Evolutionary conservation across 2,888 invertebrate species (phyloP).

Genomic region (Amphiduros pacificus): DNA sequence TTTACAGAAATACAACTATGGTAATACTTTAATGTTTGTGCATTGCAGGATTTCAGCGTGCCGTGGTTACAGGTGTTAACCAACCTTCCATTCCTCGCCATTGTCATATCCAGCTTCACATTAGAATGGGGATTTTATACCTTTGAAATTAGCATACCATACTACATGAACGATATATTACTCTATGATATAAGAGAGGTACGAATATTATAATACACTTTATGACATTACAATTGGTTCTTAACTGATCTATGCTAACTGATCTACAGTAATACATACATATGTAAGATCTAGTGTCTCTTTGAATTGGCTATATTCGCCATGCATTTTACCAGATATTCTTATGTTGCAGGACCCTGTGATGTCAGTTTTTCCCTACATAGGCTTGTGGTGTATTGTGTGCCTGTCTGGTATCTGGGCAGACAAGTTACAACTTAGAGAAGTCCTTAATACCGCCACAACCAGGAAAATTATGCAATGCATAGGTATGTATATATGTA

Average conservation of each 20-base stretch:
- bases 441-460: slow-evolving; percentile 34
- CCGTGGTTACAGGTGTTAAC: slow-evolving; percentile 62
- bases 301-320: too few relatives aligned
- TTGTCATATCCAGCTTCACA: slow-evolving; percentile 61
- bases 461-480: slow-evolving; percentile 41
- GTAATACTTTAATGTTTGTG: too few relatives aligned
- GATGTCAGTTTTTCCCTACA: slow-evolving; percentile 26
- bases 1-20: too few relatives aligned
- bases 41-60: slow-evolving; percentile 47
- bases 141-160: slow-evolving; percentile 54
- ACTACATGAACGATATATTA: slow-evolving; percentile 32
- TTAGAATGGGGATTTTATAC: slow-evolving; percentile 59
- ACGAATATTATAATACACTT: neutral
- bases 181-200: slow-evolving; percentile 23
- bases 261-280: too few relatives aligned
- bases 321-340: too few relatives aligned
- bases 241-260: too few relatives aligned
- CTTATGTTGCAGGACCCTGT: slow-evolving; percentile 22
- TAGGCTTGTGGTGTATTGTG: slow-evolving; percentile 39
- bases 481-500: too few relatives aligned
- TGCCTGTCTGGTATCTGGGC: slow-evolving; percentile 50
- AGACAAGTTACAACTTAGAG: slow-evolving; percentile 35
- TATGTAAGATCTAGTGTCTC: too few relatives aligned
- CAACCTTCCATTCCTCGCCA: slow-evolving; percentile 60
- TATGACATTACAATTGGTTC: too few relatives aligned